These are phyloP conservation scores for Ophioderma brevispina DNA, from an alignment of 35 echinoderm and acorn worm species.

Conservation along the genomic window DNA sequence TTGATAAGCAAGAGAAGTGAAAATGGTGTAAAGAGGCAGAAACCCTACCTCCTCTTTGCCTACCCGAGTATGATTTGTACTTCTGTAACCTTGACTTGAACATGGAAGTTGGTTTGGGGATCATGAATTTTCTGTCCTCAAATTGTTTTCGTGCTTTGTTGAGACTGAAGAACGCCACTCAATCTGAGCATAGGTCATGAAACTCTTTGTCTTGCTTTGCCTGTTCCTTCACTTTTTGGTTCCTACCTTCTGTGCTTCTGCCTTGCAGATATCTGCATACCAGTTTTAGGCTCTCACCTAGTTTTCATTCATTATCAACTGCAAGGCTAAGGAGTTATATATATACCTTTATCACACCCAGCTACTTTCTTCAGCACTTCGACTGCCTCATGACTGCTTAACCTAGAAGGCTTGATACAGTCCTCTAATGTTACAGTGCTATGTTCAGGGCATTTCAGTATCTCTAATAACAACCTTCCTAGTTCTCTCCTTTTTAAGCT, in stretches of 20 bases:
- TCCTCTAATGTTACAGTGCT: background rate
- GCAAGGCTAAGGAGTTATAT: background rate
- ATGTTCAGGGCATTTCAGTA: background rate
- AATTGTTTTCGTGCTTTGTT: no score
- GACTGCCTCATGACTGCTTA: background rate
- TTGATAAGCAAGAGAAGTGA: background rate
- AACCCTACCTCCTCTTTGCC: slow-evolving; percentile 34
- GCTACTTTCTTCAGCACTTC: background rate
- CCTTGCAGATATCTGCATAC: background rate
- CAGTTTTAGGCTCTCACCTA: background rate
- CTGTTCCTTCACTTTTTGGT: background rate
- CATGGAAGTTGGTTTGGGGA: no score
- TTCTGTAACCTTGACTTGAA: no score
- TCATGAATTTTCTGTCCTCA: no score
- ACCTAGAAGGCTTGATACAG: background rate
- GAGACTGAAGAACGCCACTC: background rate
- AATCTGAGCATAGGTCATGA: background rate
- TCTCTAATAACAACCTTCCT: background rate
- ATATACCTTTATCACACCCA: background rate
- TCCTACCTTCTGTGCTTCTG: background rate
- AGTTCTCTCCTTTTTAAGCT: background rate
- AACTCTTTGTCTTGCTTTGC: background rate
- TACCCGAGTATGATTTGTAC: slow-evolving; percentile 5
- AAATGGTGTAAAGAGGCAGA: background rate
- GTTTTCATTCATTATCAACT: no score